A percentile compares a stretch with the other conserved stretches of the same genome.
These are phyloP conservation scores for Cygnus buccinator DNA, from an alignment of 2,113 vertebrate genomes.

Conservation along the genomic window DNA sequence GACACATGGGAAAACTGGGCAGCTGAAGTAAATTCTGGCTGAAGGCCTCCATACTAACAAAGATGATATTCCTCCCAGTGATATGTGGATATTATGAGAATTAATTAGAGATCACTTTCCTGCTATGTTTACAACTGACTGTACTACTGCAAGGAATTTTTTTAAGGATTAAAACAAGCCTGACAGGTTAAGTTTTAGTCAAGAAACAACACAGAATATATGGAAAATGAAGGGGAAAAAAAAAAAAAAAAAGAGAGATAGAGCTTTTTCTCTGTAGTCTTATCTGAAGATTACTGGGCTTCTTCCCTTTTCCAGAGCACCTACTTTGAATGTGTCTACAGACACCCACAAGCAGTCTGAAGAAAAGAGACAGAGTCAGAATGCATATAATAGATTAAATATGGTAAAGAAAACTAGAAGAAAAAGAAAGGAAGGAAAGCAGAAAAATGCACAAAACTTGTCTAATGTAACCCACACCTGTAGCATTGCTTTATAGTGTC, in stretches of 20 bases:
- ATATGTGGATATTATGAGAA: constrained; percentile 12
- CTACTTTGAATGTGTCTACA: background rate
- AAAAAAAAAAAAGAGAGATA: too few species aligned
- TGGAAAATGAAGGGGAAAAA: background rate
- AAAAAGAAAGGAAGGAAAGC: background rate
- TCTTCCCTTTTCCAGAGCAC: background rate
- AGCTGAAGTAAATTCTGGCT: background rate
- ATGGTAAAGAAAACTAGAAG: background rate
- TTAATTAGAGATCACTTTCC: background rate
- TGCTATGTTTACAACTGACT: background rate
- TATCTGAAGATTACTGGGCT: background rate
- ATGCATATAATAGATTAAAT: background rate
- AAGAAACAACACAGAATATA: background rate
- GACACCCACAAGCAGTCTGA: background rate
- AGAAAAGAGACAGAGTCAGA: background rate
- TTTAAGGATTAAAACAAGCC: constrained; percentile 36
- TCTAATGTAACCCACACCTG: background rate
- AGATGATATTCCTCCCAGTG: background rate
- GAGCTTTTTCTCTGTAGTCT: background rate
- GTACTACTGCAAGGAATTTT: constrained; percentile 16
- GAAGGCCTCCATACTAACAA: background rate
- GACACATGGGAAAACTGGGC: too few species aligned
- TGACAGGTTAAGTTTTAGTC: constrained; percentile 4
- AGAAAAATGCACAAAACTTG: background rate
- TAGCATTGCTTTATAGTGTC: background rate